phyloP scores from a whole-genome alignment of 53 echinoderm and acorn worm genomes.

The Stichopus horrens region DNA sequence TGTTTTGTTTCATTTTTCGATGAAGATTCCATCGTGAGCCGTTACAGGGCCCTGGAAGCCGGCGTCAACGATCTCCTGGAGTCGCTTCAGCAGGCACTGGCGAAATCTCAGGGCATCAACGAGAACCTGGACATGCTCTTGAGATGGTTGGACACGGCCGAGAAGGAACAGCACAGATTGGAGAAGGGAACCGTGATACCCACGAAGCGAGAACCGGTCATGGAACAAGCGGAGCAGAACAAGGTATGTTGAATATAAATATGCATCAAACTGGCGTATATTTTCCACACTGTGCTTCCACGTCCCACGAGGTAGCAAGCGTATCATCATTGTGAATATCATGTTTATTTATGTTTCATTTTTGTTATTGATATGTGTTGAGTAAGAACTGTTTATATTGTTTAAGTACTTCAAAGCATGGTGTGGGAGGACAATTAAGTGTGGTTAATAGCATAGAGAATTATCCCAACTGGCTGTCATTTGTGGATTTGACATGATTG shows the following conservation, averaged over 20 bases:
- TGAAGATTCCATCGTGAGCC: constrained; percentile 71
- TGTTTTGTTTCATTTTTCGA: not conserved
- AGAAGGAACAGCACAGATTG: constrained; percentile 79
- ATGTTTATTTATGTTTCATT: no score
- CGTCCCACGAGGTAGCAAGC: no score
- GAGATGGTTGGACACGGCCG: constrained; percentile 87
- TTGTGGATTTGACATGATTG: no score
- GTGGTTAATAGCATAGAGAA: no score
- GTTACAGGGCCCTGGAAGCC: constrained; percentile 77
- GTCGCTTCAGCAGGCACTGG: constrained; percentile 75
- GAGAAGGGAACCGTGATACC: constrained; percentile 87
- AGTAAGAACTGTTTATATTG: no score
- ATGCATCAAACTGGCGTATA: no score
- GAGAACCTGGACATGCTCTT: constrained; percentile 90
- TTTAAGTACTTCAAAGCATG: no score
- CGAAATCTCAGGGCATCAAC: constrained; percentile 84
- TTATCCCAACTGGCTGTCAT: no score
- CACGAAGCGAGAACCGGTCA: constrained; percentile 73
- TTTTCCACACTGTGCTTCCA: no score
- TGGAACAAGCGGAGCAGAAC: constrained; percentile 89
- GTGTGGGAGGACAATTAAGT: no score
- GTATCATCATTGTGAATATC: no score
- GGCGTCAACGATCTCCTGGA: constrained; percentile 76
- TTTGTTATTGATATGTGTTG: no score
- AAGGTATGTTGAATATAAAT: constrained; percentile 53